Percentiles rank a stretch among this genome's conserved stretches.
Evolutionary conservation across 2,888 invertebrate species (phyloP).

Genomic region (Schrankia costaestrigalis): DNA sequence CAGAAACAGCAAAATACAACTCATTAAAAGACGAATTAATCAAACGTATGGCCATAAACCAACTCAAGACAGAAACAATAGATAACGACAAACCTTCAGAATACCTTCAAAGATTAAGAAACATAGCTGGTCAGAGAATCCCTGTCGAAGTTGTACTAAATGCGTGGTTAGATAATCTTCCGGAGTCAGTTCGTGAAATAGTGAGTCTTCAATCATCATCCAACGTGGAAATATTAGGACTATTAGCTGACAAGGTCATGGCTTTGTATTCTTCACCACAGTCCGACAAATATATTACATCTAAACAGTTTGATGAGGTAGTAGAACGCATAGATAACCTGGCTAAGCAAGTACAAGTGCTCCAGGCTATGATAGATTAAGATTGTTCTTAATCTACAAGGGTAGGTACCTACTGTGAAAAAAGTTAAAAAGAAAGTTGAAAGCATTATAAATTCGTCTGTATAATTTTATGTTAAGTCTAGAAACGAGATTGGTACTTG

Average conservation of each 20-base stretch:
- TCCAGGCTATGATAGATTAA: slow-evolving; percentile 3
- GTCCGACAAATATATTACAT: not conserved
- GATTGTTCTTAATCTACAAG: too few relatives aligned
- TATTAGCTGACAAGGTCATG: slow-evolving; percentile 16
- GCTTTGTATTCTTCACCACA: slow-evolving; percentile 1
- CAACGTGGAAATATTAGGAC: slow-evolving; percentile 6
- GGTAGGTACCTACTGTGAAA: too few relatives aligned
- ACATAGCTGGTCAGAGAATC: slow-evolving; percentile 8
- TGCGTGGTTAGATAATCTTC: slow-evolving; percentile 17
- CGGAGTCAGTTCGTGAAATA: slow-evolving; percentile 12
- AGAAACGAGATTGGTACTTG: too few relatives aligned
- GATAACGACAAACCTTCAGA: slow-evolving; percentile 12
- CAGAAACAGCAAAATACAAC: not conserved
- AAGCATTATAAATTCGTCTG: too few relatives aligned
- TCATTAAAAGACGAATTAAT: slow-evolving; percentile 17
- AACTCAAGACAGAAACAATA: slow-evolving; percentile 4
- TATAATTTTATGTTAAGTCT: too few relatives aligned
- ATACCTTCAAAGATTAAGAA: slow-evolving; percentile 10
- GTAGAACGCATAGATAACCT: slow-evolving; percentile 7
- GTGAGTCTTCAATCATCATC: slow-evolving; percentile 9
- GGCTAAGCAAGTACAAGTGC: too few relatives aligned
- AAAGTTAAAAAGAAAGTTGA: too few relatives aligned
- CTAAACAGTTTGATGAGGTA: slow-evolving; percentile 5
- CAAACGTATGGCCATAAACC: slow-evolving; percentile 12
- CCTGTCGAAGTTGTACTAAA: slow-evolving; percentile 9